Base-by-base conservation (phyloP, 2,113 vertebrate genomes). In the Hassar affinis region DNA sequence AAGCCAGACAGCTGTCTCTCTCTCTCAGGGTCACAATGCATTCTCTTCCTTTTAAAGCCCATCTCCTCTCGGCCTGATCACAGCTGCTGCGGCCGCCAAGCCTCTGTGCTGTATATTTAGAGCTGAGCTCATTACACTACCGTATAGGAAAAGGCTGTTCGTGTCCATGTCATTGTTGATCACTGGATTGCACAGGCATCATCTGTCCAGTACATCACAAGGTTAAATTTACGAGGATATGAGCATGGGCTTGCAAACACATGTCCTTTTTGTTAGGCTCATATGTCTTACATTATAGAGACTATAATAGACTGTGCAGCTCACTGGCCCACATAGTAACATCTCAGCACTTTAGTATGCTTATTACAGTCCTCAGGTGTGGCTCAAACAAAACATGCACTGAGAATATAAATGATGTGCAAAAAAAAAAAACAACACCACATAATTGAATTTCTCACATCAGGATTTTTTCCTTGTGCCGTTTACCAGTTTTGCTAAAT, bases 1-100 rank as follows among this genome's bases (percentile, higher is more conserved):
- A 94, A 95, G 93, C 84, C 89, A 85, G 93, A 89, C 93, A 95
- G 93, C 92, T 95, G 93, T 86, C 90, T 91, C 91, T 89, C 91
- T 89, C 89, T 88, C 85, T 88, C 52, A 4, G 0, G 38, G 91
- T 91, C 92, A 94, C 93, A 93, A 95, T 94, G 87, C 93, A 94
- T 94, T 95, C 91, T 93, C 91, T 94, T 94, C 93, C 93, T 94
- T 95, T 95, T 95, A 94, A 95, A 95, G 94, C 82, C 89, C 90
- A 90, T 78, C 59, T 81, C 80, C 62, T 84, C 62, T 72, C 57
- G 4, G 80, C 81, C 77, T 47, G 61, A 42, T 84, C 84, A 81
- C 87, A 88, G 87, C 84, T 86, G 87, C 78, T 84, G 74, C 18
- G 77, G 78, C 54, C 45, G 27, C 20, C 20, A 49, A 68, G 81